A percentile compares a stretch with the other conserved stretches of the same genome.
Evolutionary conservation across 2,888 invertebrate species (phyloP).

Genomic region (Rosalia funebris): DNA sequence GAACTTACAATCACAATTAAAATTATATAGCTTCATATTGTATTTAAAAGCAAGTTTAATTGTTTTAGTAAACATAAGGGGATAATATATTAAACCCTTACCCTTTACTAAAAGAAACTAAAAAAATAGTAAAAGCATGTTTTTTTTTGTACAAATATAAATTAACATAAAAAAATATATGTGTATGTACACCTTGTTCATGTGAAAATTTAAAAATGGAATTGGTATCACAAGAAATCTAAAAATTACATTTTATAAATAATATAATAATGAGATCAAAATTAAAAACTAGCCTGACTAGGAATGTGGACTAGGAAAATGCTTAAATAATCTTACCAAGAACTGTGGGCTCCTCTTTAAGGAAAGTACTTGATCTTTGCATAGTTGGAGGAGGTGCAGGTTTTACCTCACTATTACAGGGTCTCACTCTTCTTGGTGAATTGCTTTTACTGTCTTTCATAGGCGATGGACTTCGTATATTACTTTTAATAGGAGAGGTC

Average conservation of each 20-base stretch:
- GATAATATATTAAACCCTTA: too few relatives aligned
- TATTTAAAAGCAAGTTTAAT: too few relatives aligned
- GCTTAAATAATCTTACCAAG: constrained; percentile 63
- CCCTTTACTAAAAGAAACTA: too few relatives aligned
- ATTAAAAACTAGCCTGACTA: constrained; percentile 47
- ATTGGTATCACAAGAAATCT: constrained; percentile 18
- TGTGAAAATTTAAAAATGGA: constrained; percentile 13
- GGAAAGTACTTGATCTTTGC: constrained; percentile 77
- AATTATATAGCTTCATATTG: too few relatives aligned
- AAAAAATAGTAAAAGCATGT: too few relatives aligned
- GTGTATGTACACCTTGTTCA: constrained; percentile 18
- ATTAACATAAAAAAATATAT: not conserved
- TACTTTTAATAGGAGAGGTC: constrained; percentile 52
- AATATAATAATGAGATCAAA: constrained; percentile 45
- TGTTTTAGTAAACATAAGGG: too few relatives aligned
- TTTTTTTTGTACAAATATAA: not conserved
- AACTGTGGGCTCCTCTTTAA: constrained; percentile 79
- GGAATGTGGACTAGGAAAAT: constrained; percentile 42
- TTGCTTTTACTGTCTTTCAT: constrained; percentile 33
- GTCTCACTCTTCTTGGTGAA: constrained; percentile 36
- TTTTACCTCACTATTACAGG: constrained; percentile 29
- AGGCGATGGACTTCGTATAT: constrained; percentile 47
- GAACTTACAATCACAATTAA: too few relatives aligned
- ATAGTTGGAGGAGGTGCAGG: constrained; percentile 54
- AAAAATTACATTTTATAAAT: constrained; percentile 16